Evolutionary conservation across 2,888 invertebrate species (phyloP).

Genomic region (Oscheius sp.): DNA sequence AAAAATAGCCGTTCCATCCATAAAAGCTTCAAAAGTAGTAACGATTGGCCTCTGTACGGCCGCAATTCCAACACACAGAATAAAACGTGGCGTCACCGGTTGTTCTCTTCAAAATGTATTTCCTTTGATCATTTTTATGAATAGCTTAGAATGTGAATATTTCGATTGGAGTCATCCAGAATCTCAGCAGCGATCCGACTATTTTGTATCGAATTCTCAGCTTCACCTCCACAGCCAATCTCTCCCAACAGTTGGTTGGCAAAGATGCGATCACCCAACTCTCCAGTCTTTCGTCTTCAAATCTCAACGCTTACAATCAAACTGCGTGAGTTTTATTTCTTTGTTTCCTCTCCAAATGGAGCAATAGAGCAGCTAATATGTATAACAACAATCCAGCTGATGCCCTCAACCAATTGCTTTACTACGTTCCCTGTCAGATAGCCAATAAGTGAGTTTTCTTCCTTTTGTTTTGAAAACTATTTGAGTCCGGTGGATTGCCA

Average conservation of each 20-base stretch:
- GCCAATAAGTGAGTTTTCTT: not conserved
- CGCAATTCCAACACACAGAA: not conserved
- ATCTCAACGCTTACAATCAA: not conserved
- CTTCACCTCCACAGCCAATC: not conserved
- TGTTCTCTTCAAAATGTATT: not conserved
- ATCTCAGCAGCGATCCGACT: not conserved
- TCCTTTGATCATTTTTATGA: not conserved
- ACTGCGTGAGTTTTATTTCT: not conserved
- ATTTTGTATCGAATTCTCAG: constrained; percentile 9
- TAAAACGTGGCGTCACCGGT: not conserved
- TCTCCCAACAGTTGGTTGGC: not conserved
- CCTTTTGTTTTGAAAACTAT: not conserved
- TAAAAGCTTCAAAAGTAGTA: not conserved
- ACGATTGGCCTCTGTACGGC: constrained; percentile 3
- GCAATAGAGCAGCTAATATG: not conserved
- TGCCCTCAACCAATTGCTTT: not conserved
- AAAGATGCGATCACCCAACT: not conserved
- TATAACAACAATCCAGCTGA: not conserved
- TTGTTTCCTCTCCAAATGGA: not conserved
- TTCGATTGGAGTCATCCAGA: not conserved
- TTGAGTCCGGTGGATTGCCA: not conserved
- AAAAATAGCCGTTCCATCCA: not conserved
- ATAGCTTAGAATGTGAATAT: not conserved
- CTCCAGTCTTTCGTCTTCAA: not conserved
- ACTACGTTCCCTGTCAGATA: constrained; percentile 15